phyloP scores from a whole-genome alignment of 2,113 vertebrate species.

The Furnarius figulus region DNA sequence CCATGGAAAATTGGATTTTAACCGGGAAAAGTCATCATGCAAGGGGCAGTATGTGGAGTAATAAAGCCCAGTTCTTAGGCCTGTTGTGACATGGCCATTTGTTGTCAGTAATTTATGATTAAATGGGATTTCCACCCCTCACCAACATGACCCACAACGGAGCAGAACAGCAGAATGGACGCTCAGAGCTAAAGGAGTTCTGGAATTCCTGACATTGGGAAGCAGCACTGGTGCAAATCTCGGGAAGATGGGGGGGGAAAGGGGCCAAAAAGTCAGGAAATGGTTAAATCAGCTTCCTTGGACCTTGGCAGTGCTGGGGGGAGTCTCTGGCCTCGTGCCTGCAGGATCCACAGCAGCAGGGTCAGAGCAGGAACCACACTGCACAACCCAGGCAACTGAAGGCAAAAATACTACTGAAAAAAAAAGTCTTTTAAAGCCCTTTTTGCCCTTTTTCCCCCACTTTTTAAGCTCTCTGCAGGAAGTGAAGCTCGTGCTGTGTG shows the following conservation, averaged over 20 bases:
- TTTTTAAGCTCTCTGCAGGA: background rate
- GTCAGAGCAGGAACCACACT: background rate
- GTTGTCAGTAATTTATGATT: background rate
- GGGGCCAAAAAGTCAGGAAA: slow-evolving; percentile 10
- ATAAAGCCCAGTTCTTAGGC: background rate
- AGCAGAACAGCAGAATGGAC: background rate
- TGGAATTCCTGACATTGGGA: background rate
- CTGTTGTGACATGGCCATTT: background rate
- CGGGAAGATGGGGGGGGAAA: background rate
- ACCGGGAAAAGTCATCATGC: background rate
- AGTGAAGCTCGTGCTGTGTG: background rate
- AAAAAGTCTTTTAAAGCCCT: background rate
- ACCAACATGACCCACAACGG: background rate
- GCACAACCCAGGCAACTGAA: background rate
- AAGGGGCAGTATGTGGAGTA: background rate
- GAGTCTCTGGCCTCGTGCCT: background rate
- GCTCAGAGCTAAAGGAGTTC: background rate
- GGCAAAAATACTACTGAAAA: background rate
- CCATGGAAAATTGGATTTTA: background rate
- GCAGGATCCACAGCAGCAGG: background rate
- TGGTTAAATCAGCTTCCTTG: slow-evolving; percentile 23
- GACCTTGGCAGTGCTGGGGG: background rate
- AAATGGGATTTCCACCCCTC: background rate
- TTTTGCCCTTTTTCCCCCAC: accelerated
- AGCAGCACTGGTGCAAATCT: background rate